Base-by-base conservation (phyloP, 2,888 invertebrate genomes). In the Aethes cnicana region DNA sequence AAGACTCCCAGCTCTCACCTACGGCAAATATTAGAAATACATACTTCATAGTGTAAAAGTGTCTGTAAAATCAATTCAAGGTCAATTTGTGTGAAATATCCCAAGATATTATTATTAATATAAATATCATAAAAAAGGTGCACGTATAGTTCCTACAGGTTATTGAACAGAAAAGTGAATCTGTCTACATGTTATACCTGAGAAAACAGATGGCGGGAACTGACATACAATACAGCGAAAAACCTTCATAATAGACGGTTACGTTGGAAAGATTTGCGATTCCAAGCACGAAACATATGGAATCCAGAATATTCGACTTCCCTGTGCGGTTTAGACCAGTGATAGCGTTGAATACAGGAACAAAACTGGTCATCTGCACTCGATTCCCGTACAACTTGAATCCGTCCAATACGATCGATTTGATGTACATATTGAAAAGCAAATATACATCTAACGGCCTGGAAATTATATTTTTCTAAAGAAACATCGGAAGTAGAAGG, bases 291-390 rank as follows among this genome's bases (percentile, higher is more conserved):
- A 99, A 99, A 80, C 99, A 99, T 80, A 99, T 98, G 0, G 97
- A 94, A 88, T 99, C 99, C 53, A 99, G 91, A 73, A 99, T 96
- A 74, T 99, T 99, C 0, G 98, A 98, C 85, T 99, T 99, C 23
- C 99, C 99, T 59, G 97, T 97, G 5, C 99, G 99, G 84, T 99
- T 99, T 36, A 99, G 87, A 0, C 99, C 99, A 8, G 99, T 99
- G 47, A 99, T 99, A 2, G 99, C 99, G 71, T 99, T 99, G 77
- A 99, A 99, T 79, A 96, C 93, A 0, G 92, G 92, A 87, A 99
- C 99, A 76, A 99, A 99, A 1, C 95, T 96, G 58, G 93, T 94
- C 41, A 99, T 93, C 85, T 97, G 97, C 0, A 97, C 97, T 61
- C 97, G 91, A 63, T 95, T 94, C 0, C 98, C 98, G 71, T 99